Conservation (phyloP, 2,113 vertebrate species). For the Cyprinodon variegatus region DNA sequence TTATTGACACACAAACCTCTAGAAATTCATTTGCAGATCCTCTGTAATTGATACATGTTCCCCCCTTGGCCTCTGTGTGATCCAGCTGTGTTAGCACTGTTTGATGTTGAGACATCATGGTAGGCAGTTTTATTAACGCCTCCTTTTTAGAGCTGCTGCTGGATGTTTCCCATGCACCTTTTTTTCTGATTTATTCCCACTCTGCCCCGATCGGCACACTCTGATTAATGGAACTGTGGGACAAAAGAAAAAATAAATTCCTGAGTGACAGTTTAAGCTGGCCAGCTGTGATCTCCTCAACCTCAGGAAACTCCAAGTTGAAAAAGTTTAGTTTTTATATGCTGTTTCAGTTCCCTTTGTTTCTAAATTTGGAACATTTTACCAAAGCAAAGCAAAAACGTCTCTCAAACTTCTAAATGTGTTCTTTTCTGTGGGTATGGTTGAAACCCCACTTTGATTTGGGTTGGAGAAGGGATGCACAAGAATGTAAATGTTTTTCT, state of each 20-base stretch:
- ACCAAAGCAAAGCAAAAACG: neutral
- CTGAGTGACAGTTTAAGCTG: slow-evolving; percentile 35
- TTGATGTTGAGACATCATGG: slow-evolving; percentile 31
- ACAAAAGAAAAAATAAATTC: slow-evolving; percentile 57
- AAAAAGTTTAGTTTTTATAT: slow-evolving; percentile 6
- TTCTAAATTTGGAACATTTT: slow-evolving; percentile 2
- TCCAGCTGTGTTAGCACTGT: slow-evolving; percentile 46
- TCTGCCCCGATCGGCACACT: slow-evolving; percentile 30
- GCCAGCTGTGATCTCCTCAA: slow-evolving; percentile 35
- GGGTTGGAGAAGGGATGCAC: slow-evolving; percentile 32
- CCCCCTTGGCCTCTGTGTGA: slow-evolving; percentile 8
- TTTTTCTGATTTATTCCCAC: slow-evolving; percentile 49
- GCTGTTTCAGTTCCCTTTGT: neutral
- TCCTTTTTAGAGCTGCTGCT: slow-evolving; percentile 34
- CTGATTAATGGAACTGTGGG: slow-evolving; percentile 61
- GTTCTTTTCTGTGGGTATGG: neutral
- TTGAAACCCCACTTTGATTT: neutral
- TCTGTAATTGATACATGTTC: slow-evolving; percentile 4
- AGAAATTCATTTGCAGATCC: neutral
- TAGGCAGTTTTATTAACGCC: slow-evolving; percentile 59
- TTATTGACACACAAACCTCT: neutral
- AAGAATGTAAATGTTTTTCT: slow-evolving; percentile 48
- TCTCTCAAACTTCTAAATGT: neutral
- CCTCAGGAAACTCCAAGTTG: slow-evolving; percentile 37
- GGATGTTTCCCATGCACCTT: slow-evolving; percentile 57